phyloP scores from a whole-genome alignment of 2,888 invertebrate species.

The Heliconius hortense region DNA sequence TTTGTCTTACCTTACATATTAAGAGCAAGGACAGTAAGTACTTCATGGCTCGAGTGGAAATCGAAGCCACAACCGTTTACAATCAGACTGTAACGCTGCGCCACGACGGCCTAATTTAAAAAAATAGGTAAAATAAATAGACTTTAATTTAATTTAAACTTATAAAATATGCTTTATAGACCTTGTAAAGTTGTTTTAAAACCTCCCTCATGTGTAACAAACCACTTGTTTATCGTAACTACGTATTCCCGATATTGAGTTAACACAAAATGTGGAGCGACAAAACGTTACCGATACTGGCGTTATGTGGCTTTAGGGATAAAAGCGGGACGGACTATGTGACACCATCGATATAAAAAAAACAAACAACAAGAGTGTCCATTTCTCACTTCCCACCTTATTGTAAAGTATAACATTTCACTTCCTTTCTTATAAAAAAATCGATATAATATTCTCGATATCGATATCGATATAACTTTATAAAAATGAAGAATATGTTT shows the following conservation, averaged over 20 bases:
- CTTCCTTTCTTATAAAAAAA: no score
- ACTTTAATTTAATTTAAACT: neutral
- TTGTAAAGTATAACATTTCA: no score
- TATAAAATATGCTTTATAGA: neutral
- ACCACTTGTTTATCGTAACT: constrained; percentile 11
- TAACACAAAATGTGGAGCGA: constrained; percentile 10
- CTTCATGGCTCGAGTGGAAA: neutral
- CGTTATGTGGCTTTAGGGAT: constrained; percentile 18
- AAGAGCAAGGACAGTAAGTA: neutral
- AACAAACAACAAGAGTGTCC: no score
- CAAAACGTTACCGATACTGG: constrained; percentile 14
- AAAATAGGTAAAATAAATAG: no score
- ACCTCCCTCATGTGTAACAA: constrained; percentile 6
- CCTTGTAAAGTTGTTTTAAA: neutral
- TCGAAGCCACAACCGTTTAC: neutral
- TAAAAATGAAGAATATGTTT: no score
- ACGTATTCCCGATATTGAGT: constrained; percentile 12
- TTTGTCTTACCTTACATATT: neutral
- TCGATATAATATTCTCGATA: no score
- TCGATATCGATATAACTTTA: no score
- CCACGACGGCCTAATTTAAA: neutral
- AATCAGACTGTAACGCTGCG: neutral
- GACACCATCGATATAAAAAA: neutral
- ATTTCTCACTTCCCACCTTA: no score
- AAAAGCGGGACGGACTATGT: neutral